These are phyloP conservation scores for Hippocampus kuda DNA, from an alignment of 2,797 vertebrate species.

Conservation along the genomic window DNA sequence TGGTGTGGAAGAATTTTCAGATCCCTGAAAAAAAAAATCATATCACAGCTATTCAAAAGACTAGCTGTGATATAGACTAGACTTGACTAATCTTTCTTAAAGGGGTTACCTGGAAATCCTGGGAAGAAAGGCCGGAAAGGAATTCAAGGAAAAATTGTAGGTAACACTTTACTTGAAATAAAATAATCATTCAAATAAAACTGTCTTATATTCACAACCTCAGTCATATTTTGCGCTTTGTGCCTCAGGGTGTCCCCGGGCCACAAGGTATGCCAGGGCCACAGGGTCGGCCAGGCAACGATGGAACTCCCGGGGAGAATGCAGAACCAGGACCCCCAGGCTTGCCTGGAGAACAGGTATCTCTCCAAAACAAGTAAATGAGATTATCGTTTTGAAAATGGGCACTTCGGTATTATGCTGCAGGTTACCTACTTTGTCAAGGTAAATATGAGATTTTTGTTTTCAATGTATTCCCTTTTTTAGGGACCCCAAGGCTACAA, in stretches of 20 bases:
- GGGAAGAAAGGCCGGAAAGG: slow-evolving; percentile 68
- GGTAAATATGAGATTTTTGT: background rate
- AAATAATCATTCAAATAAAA: background rate
- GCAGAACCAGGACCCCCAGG: slow-evolving; percentile 42
- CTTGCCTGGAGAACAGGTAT: slow-evolving; percentile 58
- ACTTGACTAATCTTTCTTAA: too few species aligned
- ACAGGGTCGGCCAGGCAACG: slow-evolving; percentile 57
- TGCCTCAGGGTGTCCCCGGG: slow-evolving; percentile 55
- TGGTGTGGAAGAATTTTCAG: background rate
- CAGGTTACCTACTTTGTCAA: background rate
- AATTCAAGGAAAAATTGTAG: slow-evolving; percentile 55
- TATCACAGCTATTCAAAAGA: background rate
- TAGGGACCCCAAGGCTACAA: slow-evolving; percentile 64
- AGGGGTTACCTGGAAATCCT: slow-evolving; percentile 62
- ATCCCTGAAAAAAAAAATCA: background rate
- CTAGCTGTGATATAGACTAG: too few species aligned
- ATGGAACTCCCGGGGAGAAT: slow-evolving; percentile 45
- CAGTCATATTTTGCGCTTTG: background rate
- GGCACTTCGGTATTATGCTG: background rate
- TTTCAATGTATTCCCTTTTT: slow-evolving; percentile 4
- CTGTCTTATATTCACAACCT: background rate
- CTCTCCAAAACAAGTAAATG: background rate
- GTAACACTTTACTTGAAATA: slow-evolving; percentile 25
- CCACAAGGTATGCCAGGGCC: slow-evolving; percentile 60
- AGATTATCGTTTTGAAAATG: background rate